Base-by-base conservation (phyloP, 2,888 invertebrate species). In the Cataglyphis cursor region DNA sequence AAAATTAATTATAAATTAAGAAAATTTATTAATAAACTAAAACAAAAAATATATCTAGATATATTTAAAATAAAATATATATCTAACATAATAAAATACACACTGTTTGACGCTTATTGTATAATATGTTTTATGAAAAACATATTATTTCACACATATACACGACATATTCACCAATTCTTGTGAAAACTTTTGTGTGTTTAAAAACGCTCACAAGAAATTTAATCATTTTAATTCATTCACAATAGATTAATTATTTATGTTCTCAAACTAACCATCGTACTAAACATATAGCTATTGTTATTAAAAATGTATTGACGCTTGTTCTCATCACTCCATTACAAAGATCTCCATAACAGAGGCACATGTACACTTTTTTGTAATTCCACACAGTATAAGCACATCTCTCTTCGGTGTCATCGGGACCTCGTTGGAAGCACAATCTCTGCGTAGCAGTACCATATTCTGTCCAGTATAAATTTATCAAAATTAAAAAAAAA, bases 311-410 rank as follows among this genome's bases (percentile, higher is more conserved):
- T 18, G 87, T 72, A 62, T 44, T 86, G 5, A 68, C 35, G 9
- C 75, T 66, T 24, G 70, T 73, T 38, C 15, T 89, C 70, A 88
- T 86, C 4, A 95, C 93, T 18, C 93, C 92, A 94, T 99, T 99
- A 94, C 99, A 99, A 51, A 99, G 96, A 94, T 99, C 98, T 6
- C 99, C 99, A 91, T 96, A 96, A 92, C 99, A 99, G 93, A 99
- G 98, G 93, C 99, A 99, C 97, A 98, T 98, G 93, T 97, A 97
- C 0, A 98, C 98, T 93, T 97, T 97, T 92, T 97, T 97, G 92
- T 97, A 97, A 92, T 97, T 97, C 96, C 97, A 97, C 92, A 97
- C 96, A 0, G 98, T 98, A 91, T 98, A 97, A 0, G 98, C 98
- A 94, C 99, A 99, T 64, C 99, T 96, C 94, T 98, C 98, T 95